These are phyloP conservation scores for Trichomycterus rosablanca DNA, from an alignment of 2,113 vertebrate genomes.

Conservation along the genomic window DNA sequence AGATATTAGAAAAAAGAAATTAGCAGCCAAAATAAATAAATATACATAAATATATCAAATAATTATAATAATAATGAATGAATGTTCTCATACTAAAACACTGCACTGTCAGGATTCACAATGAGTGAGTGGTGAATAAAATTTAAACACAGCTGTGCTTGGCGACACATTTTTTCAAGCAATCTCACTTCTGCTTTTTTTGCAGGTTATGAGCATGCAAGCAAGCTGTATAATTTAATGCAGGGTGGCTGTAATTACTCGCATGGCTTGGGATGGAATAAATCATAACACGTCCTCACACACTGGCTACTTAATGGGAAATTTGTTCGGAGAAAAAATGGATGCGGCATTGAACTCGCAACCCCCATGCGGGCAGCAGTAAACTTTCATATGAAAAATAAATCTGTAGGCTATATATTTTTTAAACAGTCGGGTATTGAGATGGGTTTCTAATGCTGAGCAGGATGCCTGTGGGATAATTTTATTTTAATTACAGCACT, in stretches of 20 bases:
- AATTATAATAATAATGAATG: too few species aligned
- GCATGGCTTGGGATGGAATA: conserved; percentile 38
- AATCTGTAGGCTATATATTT: not conserved
- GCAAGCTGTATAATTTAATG: conserved; percentile 46
- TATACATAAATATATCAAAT: too few species aligned
- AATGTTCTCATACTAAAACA: too few species aligned
- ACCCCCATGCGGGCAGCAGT: conserved; percentile 10
- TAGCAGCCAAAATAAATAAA: too few species aligned
- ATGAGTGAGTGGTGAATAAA: not conserved
- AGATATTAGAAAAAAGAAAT: not conserved
- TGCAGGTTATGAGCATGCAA: conserved; percentile 34
- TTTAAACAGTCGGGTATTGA: too few species aligned
- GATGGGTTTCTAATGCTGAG: too few species aligned
- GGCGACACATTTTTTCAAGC: not conserved
- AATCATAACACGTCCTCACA: conserved; percentile 38
- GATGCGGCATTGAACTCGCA: not conserved
- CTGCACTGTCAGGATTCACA: not conserved
- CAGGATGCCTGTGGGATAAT: conserved; percentile 1
- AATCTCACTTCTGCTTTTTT: conserved; percentile 20
- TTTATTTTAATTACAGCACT: conserved; percentile 5
- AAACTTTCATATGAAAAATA: conserved; percentile 18
- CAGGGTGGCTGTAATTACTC: conserved; percentile 47
- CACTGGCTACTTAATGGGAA: conserved; percentile 34
- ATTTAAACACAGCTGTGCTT: not conserved
- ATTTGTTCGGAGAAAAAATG: conserved; percentile 5